Evolutionary conservation across 2,797 vertebrate genomes (phyloP), one percentile per base, ranked within the genome.

Genomic region (Myotis vivesi): DNA sequence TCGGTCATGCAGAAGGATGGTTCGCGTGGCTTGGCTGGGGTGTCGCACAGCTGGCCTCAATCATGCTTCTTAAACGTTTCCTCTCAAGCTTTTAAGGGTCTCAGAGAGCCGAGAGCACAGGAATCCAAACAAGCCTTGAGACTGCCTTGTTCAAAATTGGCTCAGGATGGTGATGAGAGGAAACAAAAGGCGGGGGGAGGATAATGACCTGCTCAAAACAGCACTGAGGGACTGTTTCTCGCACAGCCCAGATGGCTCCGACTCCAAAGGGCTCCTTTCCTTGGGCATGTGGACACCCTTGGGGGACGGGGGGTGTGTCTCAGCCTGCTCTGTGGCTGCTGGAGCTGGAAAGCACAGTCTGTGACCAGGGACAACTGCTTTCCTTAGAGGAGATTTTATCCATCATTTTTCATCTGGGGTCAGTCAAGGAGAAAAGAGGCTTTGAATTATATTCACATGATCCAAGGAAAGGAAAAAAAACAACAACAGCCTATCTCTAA

Each of bases 101-200:
- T 89, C 66, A 94, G 71, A 91, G 81, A 97, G 87, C 97, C 72
- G 92, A 97, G 71, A 2, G 76, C 91, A 73, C 77, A 89, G 87
- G 89, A 98, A 97, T 98, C 96, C 92, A 97, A 97, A 97, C 86
- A 89, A 3, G 92, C 81, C 96, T 97, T 94, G 77, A 95, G 75
- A 97, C 66, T 3, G 86, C 71, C 96, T 97, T 97, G 91, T 91
- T 95, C 95, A 86, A 95, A 97, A 95, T 55, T 88, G 97, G 94
- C 89, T 88, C 80, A 7, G 92, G 91, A 94, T 94, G 49, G 59
- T 30, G 86, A 71, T 86, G 84, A 93, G 92, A 94, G 89, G 66
- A 55, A 97, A 94, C 94, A 89, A 86, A 69, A 89, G 92, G 77
- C 1, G 95, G 87, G 87, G 89, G 95, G 62, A 96, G 73, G 90